Evolutionary conservation across 53 echinoderm and acorn worm genomes (phyloP).

Genomic region (Stichopus horrens): DNA sequence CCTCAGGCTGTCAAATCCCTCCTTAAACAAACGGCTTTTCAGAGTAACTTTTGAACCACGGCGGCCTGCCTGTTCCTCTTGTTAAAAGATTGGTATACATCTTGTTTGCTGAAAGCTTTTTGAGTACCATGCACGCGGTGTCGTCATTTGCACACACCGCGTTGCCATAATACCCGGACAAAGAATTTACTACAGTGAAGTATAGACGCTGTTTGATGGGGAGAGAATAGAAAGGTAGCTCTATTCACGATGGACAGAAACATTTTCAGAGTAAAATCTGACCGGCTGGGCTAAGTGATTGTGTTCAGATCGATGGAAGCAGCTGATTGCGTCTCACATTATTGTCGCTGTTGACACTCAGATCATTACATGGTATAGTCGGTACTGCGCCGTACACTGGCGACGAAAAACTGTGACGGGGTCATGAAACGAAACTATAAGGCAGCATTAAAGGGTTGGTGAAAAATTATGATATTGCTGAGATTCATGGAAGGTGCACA

Average conservation of each 20-base stretch:
- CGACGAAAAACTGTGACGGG: too few relatives aligned
- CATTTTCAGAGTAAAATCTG: background rate
- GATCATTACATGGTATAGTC: too few relatives aligned
- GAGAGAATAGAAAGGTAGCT: background rate
- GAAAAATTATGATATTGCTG: too few relatives aligned
- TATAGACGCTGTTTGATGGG: background rate
- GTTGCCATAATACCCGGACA: constrained; percentile 26
- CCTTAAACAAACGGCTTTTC: constrained; percentile 6
- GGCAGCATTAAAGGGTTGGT: too few relatives aligned
- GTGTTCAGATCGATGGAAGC: background rate
- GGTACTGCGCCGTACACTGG: too few relatives aligned
- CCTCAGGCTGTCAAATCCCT: constrained; percentile 21
- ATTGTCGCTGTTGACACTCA: too few relatives aligned
- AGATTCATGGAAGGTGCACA: too few relatives aligned
- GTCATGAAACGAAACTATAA: too few relatives aligned
- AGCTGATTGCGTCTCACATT: background rate
- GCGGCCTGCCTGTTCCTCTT: background rate
- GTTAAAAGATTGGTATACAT: background rate
- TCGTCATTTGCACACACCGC: background rate
- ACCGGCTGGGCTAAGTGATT: background rate
- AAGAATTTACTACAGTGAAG: background rate
- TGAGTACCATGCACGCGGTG: background rate
- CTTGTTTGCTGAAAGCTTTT: constrained; percentile 2
- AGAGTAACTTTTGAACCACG: background rate
- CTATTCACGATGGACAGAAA: constrained; percentile 10